Base-by-base conservation (phyloP, 2,797 vertebrate species). In the Hypotaenidia philippensis region DNA sequence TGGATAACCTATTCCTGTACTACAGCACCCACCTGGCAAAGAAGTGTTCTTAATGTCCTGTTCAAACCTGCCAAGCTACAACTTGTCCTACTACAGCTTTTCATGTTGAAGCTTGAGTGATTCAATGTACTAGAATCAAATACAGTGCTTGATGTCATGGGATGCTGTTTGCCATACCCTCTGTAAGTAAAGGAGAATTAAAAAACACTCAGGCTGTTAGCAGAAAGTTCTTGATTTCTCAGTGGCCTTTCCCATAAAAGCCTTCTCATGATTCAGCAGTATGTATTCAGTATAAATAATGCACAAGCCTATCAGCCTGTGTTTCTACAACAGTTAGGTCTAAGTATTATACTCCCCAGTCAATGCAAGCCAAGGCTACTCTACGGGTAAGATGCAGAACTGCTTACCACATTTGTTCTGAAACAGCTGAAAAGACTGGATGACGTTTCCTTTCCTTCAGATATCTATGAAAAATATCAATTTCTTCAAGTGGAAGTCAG, bases 121-220 rank as follows among this genome's bases (percentile, higher is more conserved):
- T 45, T 85, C 57, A 26, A 4, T 4, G 8, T 13, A 34, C 32
- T 64, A 71, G 60, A 87, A 77, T 3, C 53, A 85, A 89, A 74
- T 11, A 49, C 2, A 36, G 53, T 25, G 38, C 25, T 49, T 34
- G 18, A 2, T n/a, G 20, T 45, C 13, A 63, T 0, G 0, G 36
- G n/a, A 60, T 4, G 7, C 40, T 19, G 49, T 32, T 77, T 85
- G n/a, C 31, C 34, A 45, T 49, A 29, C 6, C 10, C 75, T 71
- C 18, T 23, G 3, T 31, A 45, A 60, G 26, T 10, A 31, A 79
- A 38, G 5, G 17, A n/a, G 53, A 92, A 75, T 52, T 52, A 69
- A 65, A 87, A 83, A 57, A 5, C 13, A 52, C 25, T n/a, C 34
- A 55, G 47, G 29, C n/a, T 74, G 21, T 36, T 71, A 61, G 21